Evolutionary conservation across 1,140 invertebrate species (phyloP).

Genomic region (Lanistes nyassanus): DNA sequence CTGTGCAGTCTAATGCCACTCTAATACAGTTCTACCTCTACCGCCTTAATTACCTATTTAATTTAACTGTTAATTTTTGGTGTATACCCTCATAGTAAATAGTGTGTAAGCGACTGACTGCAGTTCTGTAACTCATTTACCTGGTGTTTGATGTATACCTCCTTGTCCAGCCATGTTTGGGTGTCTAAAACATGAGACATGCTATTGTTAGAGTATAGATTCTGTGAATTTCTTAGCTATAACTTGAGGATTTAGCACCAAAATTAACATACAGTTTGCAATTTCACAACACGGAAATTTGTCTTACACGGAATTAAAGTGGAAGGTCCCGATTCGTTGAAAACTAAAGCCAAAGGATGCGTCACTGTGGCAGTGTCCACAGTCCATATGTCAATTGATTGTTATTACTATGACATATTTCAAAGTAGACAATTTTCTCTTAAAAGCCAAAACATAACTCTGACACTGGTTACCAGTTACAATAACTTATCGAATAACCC

Average conservation of each 20-base stretch:
- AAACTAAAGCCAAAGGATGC: not conserved
- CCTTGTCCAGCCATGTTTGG: slow-evolving; percentile 14
- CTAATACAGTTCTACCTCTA: not conserved
- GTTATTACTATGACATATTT: too few relatives aligned
- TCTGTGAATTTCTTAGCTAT: too few relatives aligned
- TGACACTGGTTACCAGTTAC: too few relatives aligned
- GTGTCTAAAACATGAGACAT: slow-evolving; percentile 9
- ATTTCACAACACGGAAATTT: not conserved
- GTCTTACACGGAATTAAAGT: not conserved
- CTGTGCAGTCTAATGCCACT: not conserved
- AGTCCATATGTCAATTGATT: too few relatives aligned
- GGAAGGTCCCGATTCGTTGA: not conserved
- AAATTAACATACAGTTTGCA: not conserved
- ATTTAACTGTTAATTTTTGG: not conserved
- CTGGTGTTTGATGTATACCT: slow-evolving; percentile 18
- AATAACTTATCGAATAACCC: too few relatives aligned
- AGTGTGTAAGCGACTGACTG: too few relatives aligned
- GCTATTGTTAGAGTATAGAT: too few relatives aligned
- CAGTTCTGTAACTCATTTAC: not conserved
- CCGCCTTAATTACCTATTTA: not conserved
- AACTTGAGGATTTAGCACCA: too few relatives aligned
- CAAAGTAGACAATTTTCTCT: too few relatives aligned
- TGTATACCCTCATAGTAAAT: not conserved
- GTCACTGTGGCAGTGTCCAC: not conserved
- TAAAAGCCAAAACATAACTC: too few relatives aligned